phyloP scores from a whole-genome alignment of 2,797 vertebrate species.

The Mallotus villosus region DNA sequence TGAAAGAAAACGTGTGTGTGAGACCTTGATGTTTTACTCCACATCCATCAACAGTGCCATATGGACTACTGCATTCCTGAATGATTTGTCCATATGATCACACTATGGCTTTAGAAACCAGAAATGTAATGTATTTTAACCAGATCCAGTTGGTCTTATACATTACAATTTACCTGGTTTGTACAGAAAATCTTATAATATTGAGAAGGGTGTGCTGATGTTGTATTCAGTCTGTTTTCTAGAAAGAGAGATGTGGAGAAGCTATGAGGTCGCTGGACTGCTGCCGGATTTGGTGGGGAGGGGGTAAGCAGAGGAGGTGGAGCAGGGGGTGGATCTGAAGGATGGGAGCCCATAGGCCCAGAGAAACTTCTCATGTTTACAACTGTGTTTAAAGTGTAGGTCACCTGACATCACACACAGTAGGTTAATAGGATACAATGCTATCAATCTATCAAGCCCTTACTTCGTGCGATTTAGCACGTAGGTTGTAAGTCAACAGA shows the following conservation, averaged over 20 bases:
- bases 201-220: background rate
- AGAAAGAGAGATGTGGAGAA: conserved; percentile 2
- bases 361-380: conserved; percentile 54
- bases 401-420: conserved; percentile 28
- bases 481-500: conserved; percentile 23
- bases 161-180: no score
- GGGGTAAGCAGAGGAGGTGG: conserved; percentile 48
- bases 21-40: background rate
- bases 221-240: conserved; percentile 19
- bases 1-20: no score
- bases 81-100: background rate
- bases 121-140: no score
- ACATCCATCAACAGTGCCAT: background rate
- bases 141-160: no score
- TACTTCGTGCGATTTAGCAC: conserved; percentile 32
- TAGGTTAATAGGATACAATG: no score
- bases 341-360: conserved; percentile 65
- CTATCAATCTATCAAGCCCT: conserved; percentile 7
- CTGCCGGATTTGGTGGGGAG: background rate
- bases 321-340: conserved; percentile 64
- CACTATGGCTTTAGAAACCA: background rate
- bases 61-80: background rate
- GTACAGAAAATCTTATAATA: no score
- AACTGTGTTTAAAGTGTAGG: conserved; percentile 16
- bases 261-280: background rate